These are phyloP conservation scores for Erynnis tages DNA, from an alignment of 2,888 invertebrate species.

Conservation along the genomic window DNA sequence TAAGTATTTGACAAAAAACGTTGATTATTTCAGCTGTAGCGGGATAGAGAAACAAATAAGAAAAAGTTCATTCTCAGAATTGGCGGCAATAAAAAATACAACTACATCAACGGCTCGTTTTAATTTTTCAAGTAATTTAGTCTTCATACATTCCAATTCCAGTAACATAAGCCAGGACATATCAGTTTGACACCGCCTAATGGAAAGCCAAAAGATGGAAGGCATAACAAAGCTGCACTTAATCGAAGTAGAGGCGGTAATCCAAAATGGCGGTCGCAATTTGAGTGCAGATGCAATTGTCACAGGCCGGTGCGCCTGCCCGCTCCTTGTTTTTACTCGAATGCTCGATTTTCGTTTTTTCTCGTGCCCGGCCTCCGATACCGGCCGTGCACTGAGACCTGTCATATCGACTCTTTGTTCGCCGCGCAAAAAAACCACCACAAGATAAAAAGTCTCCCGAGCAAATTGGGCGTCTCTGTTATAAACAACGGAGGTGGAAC, in stretches of 20 bases:
- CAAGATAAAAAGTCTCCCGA: constrained; percentile 73
- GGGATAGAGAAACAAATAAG: too few relatives aligned
- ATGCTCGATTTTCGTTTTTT: constrained; percentile 75
- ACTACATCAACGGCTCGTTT: too few relatives aligned
- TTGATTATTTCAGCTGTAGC: too few relatives aligned
- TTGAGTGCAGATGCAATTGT: constrained; percentile 75
- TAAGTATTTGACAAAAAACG: too few relatives aligned
- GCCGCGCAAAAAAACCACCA: constrained; percentile 61
- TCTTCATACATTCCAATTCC: constrained; percentile 29
- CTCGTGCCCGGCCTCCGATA: constrained; percentile 66
- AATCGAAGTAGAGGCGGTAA: constrained; percentile 70
- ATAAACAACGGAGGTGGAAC: constrained; percentile 79
- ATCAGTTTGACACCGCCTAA: constrained; percentile 31
- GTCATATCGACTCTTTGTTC: constrained; percentile 77
- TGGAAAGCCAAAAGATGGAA: constrained; percentile 24
- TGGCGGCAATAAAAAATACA: too few relatives aligned
- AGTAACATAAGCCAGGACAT: constrained; percentile 15
- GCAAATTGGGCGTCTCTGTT: constrained; percentile 80
- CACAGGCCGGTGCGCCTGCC: constrained; percentile 65
- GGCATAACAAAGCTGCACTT: constrained; percentile 49
- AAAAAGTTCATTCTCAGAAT: too few relatives aligned
- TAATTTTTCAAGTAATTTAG: too few relatives aligned
- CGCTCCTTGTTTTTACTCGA: constrained; percentile 72
- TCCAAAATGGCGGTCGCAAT: constrained; percentile 72
- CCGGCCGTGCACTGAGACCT: constrained; percentile 62